Base-by-base conservation (phyloP, 2,113 vertebrate genomes). In the Epinephelus moara region DNA sequence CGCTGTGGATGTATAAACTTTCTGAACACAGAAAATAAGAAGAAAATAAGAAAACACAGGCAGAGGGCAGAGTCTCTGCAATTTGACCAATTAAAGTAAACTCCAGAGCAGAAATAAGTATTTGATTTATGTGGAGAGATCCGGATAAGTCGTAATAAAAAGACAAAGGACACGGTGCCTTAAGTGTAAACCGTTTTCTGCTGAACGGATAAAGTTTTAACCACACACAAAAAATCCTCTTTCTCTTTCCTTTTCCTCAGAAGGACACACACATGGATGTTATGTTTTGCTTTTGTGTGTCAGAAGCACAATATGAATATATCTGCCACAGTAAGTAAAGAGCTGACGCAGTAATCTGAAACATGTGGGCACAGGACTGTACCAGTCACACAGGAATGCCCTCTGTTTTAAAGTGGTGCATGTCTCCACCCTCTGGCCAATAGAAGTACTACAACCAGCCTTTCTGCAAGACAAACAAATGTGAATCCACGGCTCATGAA, bases 401-500 rank as follows among this genome's bases (percentile, higher is more conserved):
- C 19, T 70, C 37, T 47, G 0, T 68, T 67, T 59, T 59, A 52
- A 49, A n/a, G 18, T 30, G 10, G 52, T 47, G 53, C 21, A 45
- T 74, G 57, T 70, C 84, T 8, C 78, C 84, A 70, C 49, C 81
- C 55, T 37, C 13, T 91, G 90, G 77, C 15, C 49, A 75, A 2
- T 12, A 45, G 3, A 9, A 64, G 52, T 60, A 80, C n/a, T 83
- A 49, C 86, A 89, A 62, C 33, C 33, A n/a, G 2, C 12, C 17
- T 62, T 33, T 56, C n/a, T 33, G 0, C 21, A 57, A 57, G 7
- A 69, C 8, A 40, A 60, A 55, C 27, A 14, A 12, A 13, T 40
- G 10, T 10, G 1, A 78, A 61, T 42, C 17, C 13, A 23, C 1
- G 19, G 49, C 57, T 74, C 13, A 62, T 67, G 27, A 61, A 42